A percentile compares a stretch with the other conserved stretches of the same genome.
These are phyloP conservation scores for Drusus annulatus DNA, from an alignment of 1,140 invertebrate genomes.

Conservation along the genomic window DNA sequence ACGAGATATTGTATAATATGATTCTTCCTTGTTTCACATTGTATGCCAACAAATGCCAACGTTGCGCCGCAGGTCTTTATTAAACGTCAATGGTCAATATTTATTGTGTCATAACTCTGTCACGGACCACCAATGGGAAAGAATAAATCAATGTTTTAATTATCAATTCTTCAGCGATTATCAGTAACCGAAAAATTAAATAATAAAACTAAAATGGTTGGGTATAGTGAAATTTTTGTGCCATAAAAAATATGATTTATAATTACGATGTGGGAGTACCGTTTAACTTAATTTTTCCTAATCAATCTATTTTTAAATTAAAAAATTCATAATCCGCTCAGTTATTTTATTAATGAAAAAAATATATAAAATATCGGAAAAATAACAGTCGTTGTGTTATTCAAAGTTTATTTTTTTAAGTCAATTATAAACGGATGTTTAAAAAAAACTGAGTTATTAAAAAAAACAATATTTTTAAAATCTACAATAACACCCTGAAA, in stretches of 20 bases:
- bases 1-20: constrained; percentile 17
- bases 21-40: constrained; percentile 27
- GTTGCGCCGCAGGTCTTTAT: constrained; percentile 29
- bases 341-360: no score
- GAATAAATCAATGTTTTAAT: constrained; percentile 18
- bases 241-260: background rate
- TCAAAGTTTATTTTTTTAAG: no score
- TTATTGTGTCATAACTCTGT: constrained; percentile 45
- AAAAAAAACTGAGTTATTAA: no score
- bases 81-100: constrained; percentile 25
- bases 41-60: constrained; percentile 29
- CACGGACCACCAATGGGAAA: background rate
- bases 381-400: no score
- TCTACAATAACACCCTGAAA: no score
- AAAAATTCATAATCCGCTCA: no score
- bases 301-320: background rate
- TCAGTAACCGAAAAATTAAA: constrained; percentile 17
- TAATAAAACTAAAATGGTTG: background rate
- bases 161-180: constrained; percentile 11
- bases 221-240: background rate
- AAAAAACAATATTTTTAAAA: no score
- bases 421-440: no score
- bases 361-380: no score
- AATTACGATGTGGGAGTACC: background rate
- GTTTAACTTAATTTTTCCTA: no score